Evolutionary conservation across 2,888 invertebrate genomes (phyloP), one percentile per base, ranked within the genome.

Genomic region (Furcula furcula): DNA sequence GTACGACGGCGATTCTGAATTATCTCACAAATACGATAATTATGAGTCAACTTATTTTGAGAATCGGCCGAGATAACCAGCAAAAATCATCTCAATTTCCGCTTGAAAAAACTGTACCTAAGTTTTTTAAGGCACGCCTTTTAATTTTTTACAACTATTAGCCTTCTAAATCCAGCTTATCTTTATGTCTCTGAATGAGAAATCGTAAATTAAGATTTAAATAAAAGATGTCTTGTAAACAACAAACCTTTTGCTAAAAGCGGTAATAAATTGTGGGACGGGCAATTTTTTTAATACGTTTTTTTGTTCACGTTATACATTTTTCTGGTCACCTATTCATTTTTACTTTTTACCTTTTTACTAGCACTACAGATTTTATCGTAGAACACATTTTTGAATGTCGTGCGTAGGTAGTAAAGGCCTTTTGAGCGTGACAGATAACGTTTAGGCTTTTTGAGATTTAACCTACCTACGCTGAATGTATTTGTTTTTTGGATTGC

Each of bases 191-290:
- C 69, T 67, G 67, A 61, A 74, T 67, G 74, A 73, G 67, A 66
- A 76, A 76, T 69, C 82, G 76, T 83, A 83, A 83, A 82, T 83
- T 78, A 76, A 76, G 79, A 72, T 81, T 80, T 77, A 81, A 83
- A 81, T 82, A 81, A 83, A 81, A 81, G 74, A 76, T 68, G 76
- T 78, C 81, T 79, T 84, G 82, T 83, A 80, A 84, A 83, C 82
- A 82, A 58, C 79, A 76, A 83, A 84, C 78, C 80, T 84, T 82
- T 80, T 82, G 82, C 82, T 83, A 84, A 84, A 82, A 82, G 82
- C 77, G 67, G 68, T 55, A 75, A 81, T 83, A 83, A 83, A 84
- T 82, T 77, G 65, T 69, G 62, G 55, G 60, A 49, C 58, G 46
- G 56, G 52, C 48, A 42, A 50, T 57, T 76, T 76, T 66, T 56